Base-by-base conservation (phyloP, 2,113 vertebrate species). In the Gallinago paraguaiae region DNA sequence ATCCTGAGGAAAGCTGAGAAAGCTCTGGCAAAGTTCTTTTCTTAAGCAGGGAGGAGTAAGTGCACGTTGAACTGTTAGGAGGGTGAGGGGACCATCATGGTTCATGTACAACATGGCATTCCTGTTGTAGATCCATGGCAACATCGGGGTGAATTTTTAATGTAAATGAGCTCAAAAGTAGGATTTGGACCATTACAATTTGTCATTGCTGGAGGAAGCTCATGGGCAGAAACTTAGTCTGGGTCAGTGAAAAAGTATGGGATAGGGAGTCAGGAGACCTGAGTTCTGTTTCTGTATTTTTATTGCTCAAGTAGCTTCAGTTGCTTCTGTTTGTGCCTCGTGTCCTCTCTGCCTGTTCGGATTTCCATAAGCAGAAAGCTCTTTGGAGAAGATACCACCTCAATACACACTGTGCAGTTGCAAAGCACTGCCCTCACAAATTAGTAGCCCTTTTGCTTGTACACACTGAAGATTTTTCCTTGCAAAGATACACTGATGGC, bases 221-320 rank as follows among this genome's bases (percentile, higher is more conserved):
- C 0, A 0, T 8, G 33, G 35, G 11, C 30, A 46, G 6, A 67
- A 84, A 54, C 15, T 65, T 39, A 50, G 10, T 50, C 31, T n/a
- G 48, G 11, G 4, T 71, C 13, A 50, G 35, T 35, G 46, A 88
- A 25, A 23, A 53, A 41, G 4, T 45, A n/a, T 8, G 41, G 5
- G 12, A 48, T 2, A 71, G 20, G 24, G 33, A 67, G 12, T 61
- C n/a, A 54, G 28, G 15, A 56, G 6, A 71, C 17, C 15, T 23
- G 30, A 31, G 35, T 59, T 61, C 30, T 78, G 3, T n/a, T 92
- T 72, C 50, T 25, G 18, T 43, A 16, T 88, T 92, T 92, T 89
- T 28, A 54, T 25, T 67, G 48, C 20, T 37, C 5, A 33, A 48
- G 14, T 41, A 61, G 31, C 23, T 74, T 65, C 19, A 22, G 4